Base-by-base conservation (phyloP, 2,888 invertebrate species). In the Nymphalis urticae region DNA sequence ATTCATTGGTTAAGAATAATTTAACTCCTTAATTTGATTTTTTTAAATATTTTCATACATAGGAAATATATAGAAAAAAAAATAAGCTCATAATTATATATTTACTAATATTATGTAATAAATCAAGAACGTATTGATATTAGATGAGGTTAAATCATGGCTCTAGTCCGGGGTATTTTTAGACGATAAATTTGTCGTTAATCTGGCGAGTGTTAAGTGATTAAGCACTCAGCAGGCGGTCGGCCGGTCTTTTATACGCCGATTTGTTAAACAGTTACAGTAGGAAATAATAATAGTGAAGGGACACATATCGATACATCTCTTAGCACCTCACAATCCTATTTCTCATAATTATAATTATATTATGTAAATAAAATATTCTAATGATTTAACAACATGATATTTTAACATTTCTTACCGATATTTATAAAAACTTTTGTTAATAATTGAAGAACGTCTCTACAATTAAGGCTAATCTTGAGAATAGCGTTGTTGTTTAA, bases 131-230 rank as follows among this genome's bases (percentile, higher is more conserved):
- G 13, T 24, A 42, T 42, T 42, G 42, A 24, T 27, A 53, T 53
- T 5, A 16, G 16, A 32, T 56, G 17, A 56, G 58, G 19, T 42
- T 42, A 58, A 19, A 36, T 42, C 19, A 42, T 73, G 53, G 47
- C 24, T 47, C 13, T 51, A 71, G 70, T 61, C 58, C 69, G 63
- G 70, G 77, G 75, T 78, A 82, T 83, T 85, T 83, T 83, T 81
- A 79, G 76, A 77, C 85, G 75, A 87, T 90, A 90, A 90, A 90
- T 90, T 86, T 79, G 75, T 80, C 83, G 83, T 86, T 91, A 90
- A 92, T 90, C 90, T 79, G 82, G 80, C 71, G 82, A 89, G 90
- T 89, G 91, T 89, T 92, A 90, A 90, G 92, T 92, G 91, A 92
- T 92, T 91, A 92, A 92, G 88, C 84, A 81, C 90, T 85, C 90